These are phyloP conservation scores for Nasua narica DNA, from an alignment of 2,797 vertebrate species.

Conservation along the genomic window DNA sequence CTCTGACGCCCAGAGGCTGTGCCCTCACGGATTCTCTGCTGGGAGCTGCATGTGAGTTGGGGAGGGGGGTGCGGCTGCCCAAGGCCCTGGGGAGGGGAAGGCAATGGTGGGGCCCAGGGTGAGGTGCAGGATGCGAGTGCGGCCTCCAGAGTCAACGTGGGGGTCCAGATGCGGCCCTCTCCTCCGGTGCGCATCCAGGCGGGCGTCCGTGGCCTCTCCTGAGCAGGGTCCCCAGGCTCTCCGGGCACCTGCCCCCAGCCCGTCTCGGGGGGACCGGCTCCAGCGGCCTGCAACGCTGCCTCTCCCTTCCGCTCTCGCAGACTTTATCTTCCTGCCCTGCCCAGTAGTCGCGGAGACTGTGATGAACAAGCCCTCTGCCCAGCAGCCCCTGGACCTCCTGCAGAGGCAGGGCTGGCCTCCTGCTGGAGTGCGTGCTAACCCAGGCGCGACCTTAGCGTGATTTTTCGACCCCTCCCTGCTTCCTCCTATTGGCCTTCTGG, in stretches of 20 bases:
- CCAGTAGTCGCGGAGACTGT: accelerated
- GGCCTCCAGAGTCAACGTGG: accelerated
- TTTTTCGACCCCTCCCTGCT: accelerated
- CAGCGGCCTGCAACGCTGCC: accelerated
- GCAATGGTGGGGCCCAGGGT: accelerated
- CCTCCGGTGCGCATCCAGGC: accelerated
- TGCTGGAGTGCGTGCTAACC: accelerated
- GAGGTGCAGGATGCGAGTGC: accelerated
- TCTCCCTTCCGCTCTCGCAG: too few species aligned
- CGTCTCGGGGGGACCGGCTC: background rate
- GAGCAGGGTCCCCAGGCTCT: accelerated
- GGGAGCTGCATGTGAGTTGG: accelerated
- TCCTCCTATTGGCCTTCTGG: too few species aligned
- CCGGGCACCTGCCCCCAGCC: accelerated
- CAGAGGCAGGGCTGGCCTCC: accelerated
- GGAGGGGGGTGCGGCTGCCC: accelerated
- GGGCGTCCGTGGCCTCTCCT: background rate
- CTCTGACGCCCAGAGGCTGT: too few species aligned
- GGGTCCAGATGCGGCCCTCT: accelerated
- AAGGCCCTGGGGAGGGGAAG: background rate
- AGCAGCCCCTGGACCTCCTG: accelerated
- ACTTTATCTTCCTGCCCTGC: too few species aligned
- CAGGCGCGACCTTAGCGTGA: accelerated
- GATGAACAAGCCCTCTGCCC: accelerated
- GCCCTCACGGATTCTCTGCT: background rate